Conservation (phyloP, 1,140 invertebrate species). For the Microplitis mediator region DNA sequence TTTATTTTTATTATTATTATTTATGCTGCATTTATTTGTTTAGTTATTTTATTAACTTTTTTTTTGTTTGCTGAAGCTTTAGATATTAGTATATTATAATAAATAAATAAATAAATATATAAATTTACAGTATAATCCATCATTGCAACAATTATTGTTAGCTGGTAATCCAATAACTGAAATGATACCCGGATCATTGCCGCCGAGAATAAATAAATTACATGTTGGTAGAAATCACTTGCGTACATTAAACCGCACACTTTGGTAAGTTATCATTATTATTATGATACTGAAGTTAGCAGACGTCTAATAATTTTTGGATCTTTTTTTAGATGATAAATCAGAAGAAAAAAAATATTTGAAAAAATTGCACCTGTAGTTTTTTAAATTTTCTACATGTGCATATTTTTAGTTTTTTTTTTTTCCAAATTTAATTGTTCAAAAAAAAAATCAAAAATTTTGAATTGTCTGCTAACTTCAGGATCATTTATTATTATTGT, state of each 20-base stretch:
- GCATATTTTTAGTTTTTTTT: too few species aligned
- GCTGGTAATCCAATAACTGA: constrained; percentile 73
- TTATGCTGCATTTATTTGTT: not conserved
- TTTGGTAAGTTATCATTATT: constrained; percentile 60
- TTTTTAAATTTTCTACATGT: too few species aligned
- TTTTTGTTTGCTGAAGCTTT: not conserved
- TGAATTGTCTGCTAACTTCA: too few species aligned
- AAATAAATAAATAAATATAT: too few species aligned
- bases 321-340: too few species aligned
- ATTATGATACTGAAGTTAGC: not conserved
- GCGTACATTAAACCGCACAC: constrained; percentile 73
- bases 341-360: too few species aligned
- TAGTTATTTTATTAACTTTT: constrained; percentile 15
- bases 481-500: too few species aligned
- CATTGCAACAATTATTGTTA: constrained; percentile 71
- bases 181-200: constrained; percentile 70
- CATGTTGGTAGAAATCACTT: constrained; percentile 77
- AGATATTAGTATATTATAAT: too few species aligned
- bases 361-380: too few species aligned
- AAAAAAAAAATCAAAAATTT: too few species aligned
- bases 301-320: too few species aligned
- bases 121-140: constrained; percentile 68
- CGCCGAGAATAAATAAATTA: constrained; percentile 69
- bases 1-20: not conserved
- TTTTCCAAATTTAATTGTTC: too few species aligned